Evolutionary conservation across 2,888 invertebrate genomes (phyloP).

Genomic region (Prionchulus punctatus): DNA sequence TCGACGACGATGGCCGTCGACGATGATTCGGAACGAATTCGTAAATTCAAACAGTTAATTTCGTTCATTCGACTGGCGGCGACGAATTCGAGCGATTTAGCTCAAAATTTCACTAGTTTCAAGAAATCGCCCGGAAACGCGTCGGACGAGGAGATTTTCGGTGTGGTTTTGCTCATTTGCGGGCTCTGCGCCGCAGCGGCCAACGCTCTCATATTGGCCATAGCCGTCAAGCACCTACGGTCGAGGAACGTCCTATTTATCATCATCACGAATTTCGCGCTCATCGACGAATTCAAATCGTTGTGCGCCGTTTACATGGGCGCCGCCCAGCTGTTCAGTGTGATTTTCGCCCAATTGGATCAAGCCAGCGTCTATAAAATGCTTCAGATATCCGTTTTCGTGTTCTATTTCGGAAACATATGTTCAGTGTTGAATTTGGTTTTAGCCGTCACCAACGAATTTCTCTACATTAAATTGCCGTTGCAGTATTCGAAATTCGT

Average conservation of each 20-base stretch:
- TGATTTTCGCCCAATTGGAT: neutral
- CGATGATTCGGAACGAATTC: no score
- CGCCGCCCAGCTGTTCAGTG: neutral
- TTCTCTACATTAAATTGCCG: constrained; percentile 10
- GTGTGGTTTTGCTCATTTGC: constrained; percentile 1
- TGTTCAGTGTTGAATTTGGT: constrained; percentile 13
- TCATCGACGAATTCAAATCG: constrained; percentile 12
- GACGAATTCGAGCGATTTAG: no score
- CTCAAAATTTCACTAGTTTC: no score
- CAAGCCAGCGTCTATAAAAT: constrained; percentile 1
- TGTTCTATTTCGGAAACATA: constrained; percentile 12
- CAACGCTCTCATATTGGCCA: neutral
- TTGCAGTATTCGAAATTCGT: constrained; percentile 8
- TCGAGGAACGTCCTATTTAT: constrained; percentile 8
- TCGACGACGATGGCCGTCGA: no score
- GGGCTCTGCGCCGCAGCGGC: neutral
- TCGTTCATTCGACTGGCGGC: no score
- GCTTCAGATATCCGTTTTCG: constrained; percentile 11
- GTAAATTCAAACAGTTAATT: no score
- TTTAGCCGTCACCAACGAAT: constrained; percentile 13
- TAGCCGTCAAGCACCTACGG: constrained; percentile 1
- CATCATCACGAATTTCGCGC: constrained; percentile 13
- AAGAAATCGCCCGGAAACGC: no score
- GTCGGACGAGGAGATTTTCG: no score
- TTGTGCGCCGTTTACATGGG: constrained; percentile 14